A percentile compares a stretch with the other conserved stretches of the same genome.
Conservation (phyloP, 2,113 vertebrate genomes). For the Xyrauchen texanus region DNA sequence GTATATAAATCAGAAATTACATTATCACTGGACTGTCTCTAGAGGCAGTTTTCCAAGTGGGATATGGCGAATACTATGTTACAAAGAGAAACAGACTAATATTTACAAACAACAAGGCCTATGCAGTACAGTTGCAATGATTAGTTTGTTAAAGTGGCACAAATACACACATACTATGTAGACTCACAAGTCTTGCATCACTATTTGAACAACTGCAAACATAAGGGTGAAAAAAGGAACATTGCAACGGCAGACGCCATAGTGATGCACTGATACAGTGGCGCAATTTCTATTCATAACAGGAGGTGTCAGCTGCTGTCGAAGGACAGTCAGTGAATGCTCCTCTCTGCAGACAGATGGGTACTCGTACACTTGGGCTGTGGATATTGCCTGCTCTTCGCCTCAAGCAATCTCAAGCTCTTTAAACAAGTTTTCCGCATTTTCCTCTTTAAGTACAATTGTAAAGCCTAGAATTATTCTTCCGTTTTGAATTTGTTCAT, state of each 20-base stretch:
- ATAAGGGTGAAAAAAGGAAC: not conserved
- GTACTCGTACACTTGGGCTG: not conserved
- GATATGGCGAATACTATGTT: not conserved
- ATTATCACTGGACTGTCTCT: too few species aligned
- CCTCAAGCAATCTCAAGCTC: not conserved
- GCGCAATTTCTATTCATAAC: constrained; percentile 10
- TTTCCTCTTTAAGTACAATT: too few species aligned
- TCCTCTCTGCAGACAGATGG: not conserved
- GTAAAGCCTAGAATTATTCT: not conserved
- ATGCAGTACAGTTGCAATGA: not conserved
- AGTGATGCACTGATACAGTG: not conserved
- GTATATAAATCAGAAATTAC: too few species aligned
- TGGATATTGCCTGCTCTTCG: not conserved
- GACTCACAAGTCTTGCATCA: not conserved
- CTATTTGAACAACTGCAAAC: not conserved
- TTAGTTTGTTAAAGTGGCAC: not conserved
- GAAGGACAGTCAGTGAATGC: not conserved
- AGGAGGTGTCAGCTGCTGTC: constrained; percentile 3
- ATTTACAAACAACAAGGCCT: too few species aligned
- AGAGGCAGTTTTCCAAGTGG: too few species aligned
- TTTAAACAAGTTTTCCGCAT: not conserved
- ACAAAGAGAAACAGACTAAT: not conserved
- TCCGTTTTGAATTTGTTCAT: not conserved
- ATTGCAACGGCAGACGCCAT: not conserved
- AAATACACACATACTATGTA: not conserved